phyloP scores from a whole-genome alignment of 2,113 vertebrate species.

The Tachysurus vachellii region DNA sequence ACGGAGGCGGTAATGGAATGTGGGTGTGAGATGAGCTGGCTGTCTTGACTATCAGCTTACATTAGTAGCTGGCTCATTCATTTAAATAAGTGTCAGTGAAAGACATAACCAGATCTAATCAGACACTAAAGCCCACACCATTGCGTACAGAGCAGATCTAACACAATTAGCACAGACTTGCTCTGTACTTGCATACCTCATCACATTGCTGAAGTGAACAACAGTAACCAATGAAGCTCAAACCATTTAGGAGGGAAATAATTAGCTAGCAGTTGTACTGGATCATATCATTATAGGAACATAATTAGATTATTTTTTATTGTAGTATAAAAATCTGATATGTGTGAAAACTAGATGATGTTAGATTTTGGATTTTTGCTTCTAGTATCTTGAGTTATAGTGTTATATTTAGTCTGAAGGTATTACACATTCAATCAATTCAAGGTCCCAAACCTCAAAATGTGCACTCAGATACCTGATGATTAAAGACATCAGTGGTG shows the following conservation, averaged over 20 bases:
- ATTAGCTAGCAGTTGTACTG: neutral
- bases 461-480: neutral
- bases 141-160: conserved; percentile 5
- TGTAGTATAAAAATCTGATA: neutral
- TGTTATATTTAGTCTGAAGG: neutral
- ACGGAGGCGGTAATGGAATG: conserved; percentile 39
- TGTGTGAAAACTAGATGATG: neutral
- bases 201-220: neutral
- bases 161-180: conserved; percentile 33
- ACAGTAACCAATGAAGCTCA: conserved; percentile 16
- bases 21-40: conserved; percentile 43
- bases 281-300: neutral
- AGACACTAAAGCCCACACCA: conserved; percentile 42
- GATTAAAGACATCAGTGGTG: neutral
- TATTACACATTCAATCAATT: neutral
- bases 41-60: conserved; percentile 44
- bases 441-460: neutral
- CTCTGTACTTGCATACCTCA: conserved; percentile 7
- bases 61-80: conserved; percentile 39
- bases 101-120: conserved; percentile 45
- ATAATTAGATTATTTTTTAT: neutral
- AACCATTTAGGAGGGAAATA: neutral
- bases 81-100: conserved; percentile 41
- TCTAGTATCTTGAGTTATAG: neutral
- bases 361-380: neutral